Conservation (phyloP, 2,113 vertebrate genomes). For the Leucopsar rothschildi region DNA sequence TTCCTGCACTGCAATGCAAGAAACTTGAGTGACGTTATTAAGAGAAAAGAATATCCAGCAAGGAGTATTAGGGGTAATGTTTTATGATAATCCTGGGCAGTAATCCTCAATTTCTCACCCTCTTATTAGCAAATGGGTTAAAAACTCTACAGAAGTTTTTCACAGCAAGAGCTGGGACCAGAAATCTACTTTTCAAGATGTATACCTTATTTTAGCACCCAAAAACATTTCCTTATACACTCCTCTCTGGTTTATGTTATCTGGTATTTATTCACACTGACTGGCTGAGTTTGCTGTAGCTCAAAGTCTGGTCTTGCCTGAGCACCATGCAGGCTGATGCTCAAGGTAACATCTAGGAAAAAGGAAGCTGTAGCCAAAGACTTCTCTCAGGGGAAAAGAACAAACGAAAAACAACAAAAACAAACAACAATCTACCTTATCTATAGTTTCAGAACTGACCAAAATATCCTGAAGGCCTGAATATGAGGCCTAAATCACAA, state of each 20-base stretch:
- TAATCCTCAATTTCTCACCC: neutral
- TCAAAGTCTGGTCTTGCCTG: neutral
- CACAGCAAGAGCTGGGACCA: neutral
- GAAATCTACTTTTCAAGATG: neutral
- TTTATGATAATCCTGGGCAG: neutral
- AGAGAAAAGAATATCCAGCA: neutral
- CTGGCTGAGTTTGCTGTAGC: neutral
- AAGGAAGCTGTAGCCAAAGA: neutral
- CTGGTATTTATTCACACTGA: neutral
- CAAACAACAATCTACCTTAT: neutral
- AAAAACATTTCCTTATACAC: neutral
- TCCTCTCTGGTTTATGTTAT: neutral
- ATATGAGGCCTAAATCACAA: neutral
- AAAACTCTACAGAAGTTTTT: neutral
- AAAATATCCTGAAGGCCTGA: neutral
- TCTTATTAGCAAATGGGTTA: neutral
- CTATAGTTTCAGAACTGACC: neutral
- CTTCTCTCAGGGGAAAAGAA: neutral
- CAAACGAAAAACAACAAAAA: no score
- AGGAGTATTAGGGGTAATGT: fast-evolving
- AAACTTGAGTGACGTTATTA: neutral
- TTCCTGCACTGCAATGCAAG: neutral
- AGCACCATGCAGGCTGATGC: neutral
- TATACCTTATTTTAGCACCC: neutral
- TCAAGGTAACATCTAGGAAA: neutral